A percentile compares a stretch with the other conserved stretches of the same genome.
Conservation (phyloP, 2,113 vertebrate species). For the Corythornis vintsioides region DNA sequence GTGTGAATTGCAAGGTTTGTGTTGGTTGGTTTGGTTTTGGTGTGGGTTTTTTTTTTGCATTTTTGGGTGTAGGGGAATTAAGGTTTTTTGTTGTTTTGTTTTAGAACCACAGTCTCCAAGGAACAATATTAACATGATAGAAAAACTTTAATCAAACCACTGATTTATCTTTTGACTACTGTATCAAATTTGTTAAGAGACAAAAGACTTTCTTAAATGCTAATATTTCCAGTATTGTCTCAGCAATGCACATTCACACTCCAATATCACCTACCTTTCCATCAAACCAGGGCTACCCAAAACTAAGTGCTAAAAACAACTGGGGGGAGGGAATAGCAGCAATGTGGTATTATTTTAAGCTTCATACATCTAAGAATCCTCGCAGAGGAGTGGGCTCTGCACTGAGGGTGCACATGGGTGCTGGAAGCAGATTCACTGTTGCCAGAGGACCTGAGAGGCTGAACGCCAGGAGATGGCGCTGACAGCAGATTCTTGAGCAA, state of each 20-base stretch:
- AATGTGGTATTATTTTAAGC: not conserved
- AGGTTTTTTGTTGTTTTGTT: not conserved
- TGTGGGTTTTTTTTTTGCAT: not conserved
- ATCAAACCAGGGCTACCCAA: not conserved
- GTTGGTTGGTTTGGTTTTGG: not conserved
- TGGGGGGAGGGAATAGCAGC: not conserved
- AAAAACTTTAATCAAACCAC: not conserved
- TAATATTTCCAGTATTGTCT: not conserved
- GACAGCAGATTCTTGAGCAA: not conserved
- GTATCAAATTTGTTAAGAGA: not conserved
- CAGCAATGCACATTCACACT: not conserved
- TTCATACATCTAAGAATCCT: not conserved
- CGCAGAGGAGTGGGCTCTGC: not conserved
- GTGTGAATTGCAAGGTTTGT: not conserved
- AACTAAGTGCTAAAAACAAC: not conserved
- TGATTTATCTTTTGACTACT: not conserved
- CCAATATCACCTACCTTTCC: not conserved
- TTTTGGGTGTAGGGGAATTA: not conserved
- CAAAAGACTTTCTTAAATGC: not conserved
- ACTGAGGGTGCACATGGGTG: fast-evolving
- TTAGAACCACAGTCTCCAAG: not conserved
- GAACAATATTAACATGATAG: not conserved
- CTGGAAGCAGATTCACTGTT: not conserved
- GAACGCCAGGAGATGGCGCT: not conserved
- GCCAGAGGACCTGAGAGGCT: fast-evolving